phyloP scores from a whole-genome alignment of 2,797 vertebrate genomes.

The Gallinago stenura region DNA sequence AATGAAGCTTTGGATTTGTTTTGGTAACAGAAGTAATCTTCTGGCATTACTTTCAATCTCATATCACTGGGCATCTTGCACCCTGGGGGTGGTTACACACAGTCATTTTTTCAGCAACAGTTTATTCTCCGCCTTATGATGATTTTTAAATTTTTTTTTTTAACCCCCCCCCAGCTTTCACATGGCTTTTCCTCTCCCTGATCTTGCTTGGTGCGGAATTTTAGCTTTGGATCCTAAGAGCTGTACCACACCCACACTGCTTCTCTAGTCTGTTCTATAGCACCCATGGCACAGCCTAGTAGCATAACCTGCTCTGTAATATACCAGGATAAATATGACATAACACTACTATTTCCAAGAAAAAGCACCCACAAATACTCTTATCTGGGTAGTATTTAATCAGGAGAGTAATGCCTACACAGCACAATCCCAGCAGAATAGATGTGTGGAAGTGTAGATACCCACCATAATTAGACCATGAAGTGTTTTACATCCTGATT shows the following conservation, averaged over 20 bases:
- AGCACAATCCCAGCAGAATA: neutral
- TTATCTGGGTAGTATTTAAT: neutral
- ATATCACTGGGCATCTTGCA: neutral
- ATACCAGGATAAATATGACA: neutral
- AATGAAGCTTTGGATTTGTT: neutral
- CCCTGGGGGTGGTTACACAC: neutral
- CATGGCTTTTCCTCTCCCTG: neutral
- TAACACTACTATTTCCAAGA: neutral
- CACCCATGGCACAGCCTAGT: neutral
- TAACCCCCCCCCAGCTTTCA: neutral
- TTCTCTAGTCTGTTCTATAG: neutral
- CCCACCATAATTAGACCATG: neutral
- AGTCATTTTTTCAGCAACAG: neutral
- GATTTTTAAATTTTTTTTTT: neutral
- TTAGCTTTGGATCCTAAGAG: neutral
- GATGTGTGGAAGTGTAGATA: neutral
- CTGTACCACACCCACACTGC: neutral
- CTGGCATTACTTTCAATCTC: neutral
- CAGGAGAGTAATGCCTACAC: neutral
- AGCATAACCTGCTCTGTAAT: neutral
- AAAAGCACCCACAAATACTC: neutral
- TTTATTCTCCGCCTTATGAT: neutral
- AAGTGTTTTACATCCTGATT: neutral
- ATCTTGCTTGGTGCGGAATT: neutral
- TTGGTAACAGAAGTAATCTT: neutral